These are phyloP conservation scores for Paragorgia papillata DNA, from an alignment of 92 coral and sea anemone genomes.

Conservation along the genomic window DNA sequence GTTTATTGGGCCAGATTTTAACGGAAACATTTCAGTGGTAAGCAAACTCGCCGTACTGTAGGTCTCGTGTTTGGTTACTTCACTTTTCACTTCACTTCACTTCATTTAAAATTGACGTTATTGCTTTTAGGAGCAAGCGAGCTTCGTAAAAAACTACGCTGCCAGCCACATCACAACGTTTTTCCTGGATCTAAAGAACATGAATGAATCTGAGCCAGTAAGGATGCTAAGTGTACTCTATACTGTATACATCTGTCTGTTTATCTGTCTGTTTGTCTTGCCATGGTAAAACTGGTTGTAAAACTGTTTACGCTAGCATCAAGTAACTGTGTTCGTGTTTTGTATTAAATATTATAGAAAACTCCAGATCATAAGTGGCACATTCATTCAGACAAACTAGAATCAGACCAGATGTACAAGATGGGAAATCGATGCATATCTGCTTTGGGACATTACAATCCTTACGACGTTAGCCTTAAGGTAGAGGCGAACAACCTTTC, in stretches of 20 bases:
- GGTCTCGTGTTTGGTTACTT: no score
- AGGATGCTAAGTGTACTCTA: neutral
- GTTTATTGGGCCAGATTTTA: conserved; percentile 72
- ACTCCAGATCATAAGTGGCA: conserved; percentile 85
- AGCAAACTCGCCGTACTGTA: conserved; percentile 9
- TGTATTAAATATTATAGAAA: no score
- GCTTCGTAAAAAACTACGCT: conserved; percentile 16
- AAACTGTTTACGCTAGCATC: no score
- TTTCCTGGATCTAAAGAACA: conserved; percentile 16
- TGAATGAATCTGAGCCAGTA: neutral
- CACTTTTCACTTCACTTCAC: neutral
- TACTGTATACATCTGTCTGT: no score
- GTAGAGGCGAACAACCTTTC: conserved; percentile 53
- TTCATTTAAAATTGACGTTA: neutral
- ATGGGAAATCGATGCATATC: conserved; percentile 69
- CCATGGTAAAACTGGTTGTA: no score
- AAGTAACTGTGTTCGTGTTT: no score
- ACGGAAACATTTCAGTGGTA: conserved; percentile 78
- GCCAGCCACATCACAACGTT: conserved; percentile 38
- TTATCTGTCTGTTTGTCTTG: neutral
- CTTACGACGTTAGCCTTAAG: conserved; percentile 67
- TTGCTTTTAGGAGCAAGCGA: conserved; percentile 30
- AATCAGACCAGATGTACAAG: conserved; percentile 57
- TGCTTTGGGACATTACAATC: conserved; percentile 78
- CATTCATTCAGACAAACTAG: conserved; percentile 75